Conservation (phyloP, 2,113 vertebrate species). For the Uropsilus gracilis region DNA sequence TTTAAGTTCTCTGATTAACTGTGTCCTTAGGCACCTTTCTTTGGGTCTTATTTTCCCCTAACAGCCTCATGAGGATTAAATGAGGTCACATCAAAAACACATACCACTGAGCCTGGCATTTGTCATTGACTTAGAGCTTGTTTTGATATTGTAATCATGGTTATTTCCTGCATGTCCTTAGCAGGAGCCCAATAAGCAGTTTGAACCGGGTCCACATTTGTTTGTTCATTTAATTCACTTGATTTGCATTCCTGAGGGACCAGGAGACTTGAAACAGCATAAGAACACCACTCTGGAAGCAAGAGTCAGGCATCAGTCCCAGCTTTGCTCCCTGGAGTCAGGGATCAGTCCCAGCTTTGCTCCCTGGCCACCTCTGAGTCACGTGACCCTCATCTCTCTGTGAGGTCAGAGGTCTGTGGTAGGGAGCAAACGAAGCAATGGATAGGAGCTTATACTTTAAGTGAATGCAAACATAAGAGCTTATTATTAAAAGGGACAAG, state of each 20-base stretch:
- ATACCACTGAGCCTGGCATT: background rate
- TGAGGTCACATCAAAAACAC: background rate
- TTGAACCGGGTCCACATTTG: background rate
- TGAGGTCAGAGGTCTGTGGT: background rate
- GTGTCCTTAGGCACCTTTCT: background rate
- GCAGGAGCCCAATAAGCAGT: background rate
- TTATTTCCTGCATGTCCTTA: background rate
- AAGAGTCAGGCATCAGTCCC: background rate
- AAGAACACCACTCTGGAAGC: background rate
- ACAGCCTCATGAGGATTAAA: too few species aligned
- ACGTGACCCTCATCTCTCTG: background rate
- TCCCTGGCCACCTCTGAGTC: too few species aligned
- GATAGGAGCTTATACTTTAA: background rate
- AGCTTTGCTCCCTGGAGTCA: background rate
- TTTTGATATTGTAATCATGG: fast-evolving
- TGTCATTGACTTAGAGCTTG: background rate
- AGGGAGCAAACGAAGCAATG: background rate
- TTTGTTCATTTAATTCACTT: background rate
- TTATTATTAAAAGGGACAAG: constrained; percentile 40
- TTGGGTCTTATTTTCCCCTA: constrained; percentile 26
- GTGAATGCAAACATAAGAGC: constrained; percentile 11
- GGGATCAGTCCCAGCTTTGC: background rate
- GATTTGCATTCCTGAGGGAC: background rate
- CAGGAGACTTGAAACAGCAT: background rate
- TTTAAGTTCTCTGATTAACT: background rate